Evolutionary conservation across 2,113 vertebrate genomes (phyloP), one percentile per base, ranked within the genome.

Genomic region (Dicaeum eximium): DNA sequence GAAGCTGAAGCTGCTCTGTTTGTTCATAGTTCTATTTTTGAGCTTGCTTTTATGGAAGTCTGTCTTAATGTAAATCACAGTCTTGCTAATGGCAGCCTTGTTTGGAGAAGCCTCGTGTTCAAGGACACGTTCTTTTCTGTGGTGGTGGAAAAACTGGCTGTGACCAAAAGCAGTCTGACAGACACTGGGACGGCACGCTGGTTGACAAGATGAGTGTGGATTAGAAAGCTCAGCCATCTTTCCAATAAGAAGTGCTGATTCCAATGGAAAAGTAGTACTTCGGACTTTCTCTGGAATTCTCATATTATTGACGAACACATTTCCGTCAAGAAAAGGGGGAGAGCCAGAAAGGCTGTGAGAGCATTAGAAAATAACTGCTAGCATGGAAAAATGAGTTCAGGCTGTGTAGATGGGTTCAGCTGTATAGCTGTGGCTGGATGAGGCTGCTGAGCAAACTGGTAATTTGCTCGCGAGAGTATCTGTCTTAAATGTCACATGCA

Each of bases 191-290:
- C 23, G 22, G 48, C 73, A 65, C n/a, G 13, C 92, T 69, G 60
- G 57, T 86, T 85, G 70, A 44, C 28, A 48, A 88, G 86, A 90
- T 78, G 91, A 92, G 71, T 27, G 88, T 78, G 82, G 62, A 72
- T 93, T 75, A 93, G 85, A 86, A 96, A 95, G 90, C 93, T 93
- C 86, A 87, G 73, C 90, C 70, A n/a, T 95, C 96, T 97, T 97
- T 74, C 77, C 91, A 61, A 21, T 44, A 38, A 93, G 81, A 97
- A 96, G 87, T 91, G 85, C 95, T 96, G 95, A 95, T 95, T 94
- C 92, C 93, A 93, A 90, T 92, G 95, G 78, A 98, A 97, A 94
- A n/a, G 88, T 77, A 95, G 82, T 93, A 69, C 60, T 96, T 88
- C 80, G 62, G 54, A 44, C 42, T 96, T 97, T 84, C 91, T 95